Conservation (phyloP, 2,113 vertebrate species). For the Lophochroa leadbeateri region DNA sequence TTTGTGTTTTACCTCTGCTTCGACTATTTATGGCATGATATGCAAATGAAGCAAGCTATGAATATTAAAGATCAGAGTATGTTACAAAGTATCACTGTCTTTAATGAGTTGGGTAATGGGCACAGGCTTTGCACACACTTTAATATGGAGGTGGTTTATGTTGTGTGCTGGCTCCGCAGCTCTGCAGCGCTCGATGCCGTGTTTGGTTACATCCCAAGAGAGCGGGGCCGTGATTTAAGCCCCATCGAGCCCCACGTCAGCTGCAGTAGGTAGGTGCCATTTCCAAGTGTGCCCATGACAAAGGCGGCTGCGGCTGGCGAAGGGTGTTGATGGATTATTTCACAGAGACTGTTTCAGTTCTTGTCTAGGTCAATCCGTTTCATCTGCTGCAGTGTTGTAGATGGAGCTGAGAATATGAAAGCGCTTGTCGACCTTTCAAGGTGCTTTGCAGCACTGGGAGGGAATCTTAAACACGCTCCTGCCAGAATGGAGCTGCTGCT, state of each 20-base stretch:
- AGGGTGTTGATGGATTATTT: conserved; percentile 26
- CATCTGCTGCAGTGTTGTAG: not conserved
- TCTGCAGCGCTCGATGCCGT: not conserved
- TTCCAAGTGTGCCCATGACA: not conserved
- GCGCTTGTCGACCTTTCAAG: conserved; percentile 49
- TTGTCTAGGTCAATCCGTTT: conserved; percentile 21
- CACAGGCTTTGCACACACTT: not conserved
- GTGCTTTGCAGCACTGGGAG: conserved; percentile 45
- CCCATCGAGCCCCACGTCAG: not conserved
- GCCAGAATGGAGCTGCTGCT: conserved; percentile 37
- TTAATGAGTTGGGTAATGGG: conserved; percentile 58
- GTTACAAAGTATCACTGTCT: conserved; percentile 42
- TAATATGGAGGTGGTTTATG: not conserved
- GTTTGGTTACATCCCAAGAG: not conserved
- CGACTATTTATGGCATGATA: conserved; percentile 81
- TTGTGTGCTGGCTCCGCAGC: not conserved
- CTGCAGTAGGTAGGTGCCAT: not conserved
- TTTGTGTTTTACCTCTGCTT: conserved; percentile 78
- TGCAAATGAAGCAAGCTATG: conserved; percentile 75
- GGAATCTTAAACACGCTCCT: conserved; percentile 43
- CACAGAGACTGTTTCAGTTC: not conserved
- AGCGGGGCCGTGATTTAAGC: not conserved
- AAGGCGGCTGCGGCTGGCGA: not conserved
- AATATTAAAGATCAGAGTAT: conserved; percentile 74
- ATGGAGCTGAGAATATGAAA: not conserved